These are phyloP conservation scores for Apotomis betuletana DNA, from an alignment of 2,888 invertebrate species.

Conservation along the genomic window DNA sequence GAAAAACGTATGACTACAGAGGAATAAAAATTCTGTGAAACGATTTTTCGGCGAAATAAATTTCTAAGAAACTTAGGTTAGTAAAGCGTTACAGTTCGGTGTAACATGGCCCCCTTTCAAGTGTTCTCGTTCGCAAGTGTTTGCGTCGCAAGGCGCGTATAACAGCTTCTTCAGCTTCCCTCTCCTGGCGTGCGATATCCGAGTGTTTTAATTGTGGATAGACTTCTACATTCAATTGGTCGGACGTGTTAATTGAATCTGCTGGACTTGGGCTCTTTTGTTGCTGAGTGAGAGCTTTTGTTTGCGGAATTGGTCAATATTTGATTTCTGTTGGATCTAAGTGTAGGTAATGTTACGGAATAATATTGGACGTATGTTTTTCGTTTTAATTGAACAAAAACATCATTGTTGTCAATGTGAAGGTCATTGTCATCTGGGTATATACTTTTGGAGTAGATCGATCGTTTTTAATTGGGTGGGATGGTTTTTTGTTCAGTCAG, in stretches of 20 bases:
- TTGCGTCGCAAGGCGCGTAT: slow-evolving; percentile 32
- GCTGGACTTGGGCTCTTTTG: not conserved
- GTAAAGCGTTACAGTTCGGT: not conserved
- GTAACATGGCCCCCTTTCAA: not conserved
- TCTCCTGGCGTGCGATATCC: slow-evolving; percentile 26
- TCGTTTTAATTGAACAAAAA: too few relatives aligned
- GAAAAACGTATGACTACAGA: too few relatives aligned
- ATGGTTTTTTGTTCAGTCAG: too few relatives aligned
- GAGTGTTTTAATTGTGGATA: slow-evolving; percentile 34
- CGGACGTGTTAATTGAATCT: not conserved
- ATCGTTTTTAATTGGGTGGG: too few relatives aligned
- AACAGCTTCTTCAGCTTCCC: slow-evolving; percentile 29
- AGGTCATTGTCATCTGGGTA: too few relatives aligned
- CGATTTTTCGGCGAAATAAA: too few relatives aligned
- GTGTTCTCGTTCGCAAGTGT: slow-evolving; percentile 33
- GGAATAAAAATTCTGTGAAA: too few relatives aligned
- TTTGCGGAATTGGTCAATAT: not conserved
- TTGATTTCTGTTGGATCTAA: not conserved
- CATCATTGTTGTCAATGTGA: too few relatives aligned
- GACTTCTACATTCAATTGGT: not conserved
- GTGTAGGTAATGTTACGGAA: not conserved
- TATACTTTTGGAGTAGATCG: too few relatives aligned
- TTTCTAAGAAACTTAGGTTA: too few relatives aligned
- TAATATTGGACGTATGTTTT: too few relatives aligned
- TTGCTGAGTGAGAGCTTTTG: not conserved